Evolutionary conservation across 1,140 invertebrate genomes (phyloP), one percentile per base, ranked within the genome.

Genomic region (Drosophila ambigua): DNA sequence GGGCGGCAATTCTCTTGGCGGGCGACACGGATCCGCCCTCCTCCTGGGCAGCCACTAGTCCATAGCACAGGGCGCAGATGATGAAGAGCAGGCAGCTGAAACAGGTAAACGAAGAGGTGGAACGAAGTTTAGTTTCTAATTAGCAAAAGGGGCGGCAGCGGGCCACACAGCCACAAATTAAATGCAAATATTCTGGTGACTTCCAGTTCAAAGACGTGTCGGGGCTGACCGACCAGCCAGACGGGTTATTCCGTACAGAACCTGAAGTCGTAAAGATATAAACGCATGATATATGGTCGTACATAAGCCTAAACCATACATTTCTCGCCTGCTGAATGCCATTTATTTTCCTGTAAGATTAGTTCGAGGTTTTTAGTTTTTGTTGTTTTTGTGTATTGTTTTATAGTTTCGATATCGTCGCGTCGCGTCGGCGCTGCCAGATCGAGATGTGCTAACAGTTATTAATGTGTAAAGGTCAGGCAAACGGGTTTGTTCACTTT

Each of bases 61-160:
- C 61, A 48, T 89, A 91, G 85, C 78, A 82, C 59, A 91, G 57
- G 11, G 75, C 75, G 72, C 76, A 80, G 50, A 81, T 77, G 51
- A 88, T 80, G 54, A 91, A 91, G 73, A 91, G 85, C 79, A 91
- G 77, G 90, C 82, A 87, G 71, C 90, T 91, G 50, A 8, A 64
- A 44, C 0, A 1, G 8, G 4, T 4, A 43, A 54, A 11, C 13
- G 2, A 4, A 8, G 2, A 26, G 8, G 4, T 2, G 7, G 50
- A n/a, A 6, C 2, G 1, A 7, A 1, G 11, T 20, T 31, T 11
- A 26, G n/a, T 23, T 13, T 24, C 26, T 16, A 26, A 16, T 39
- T 4, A 5, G 11, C 4, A 39, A 39, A 13, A 13, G 35, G 35
- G 11, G 35, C 35, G 8, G 31, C 31, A 31, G 7, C 28, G 28